Conservation (phyloP, 2,888 invertebrate genomes). For the Calameuta filiformis region DNA sequence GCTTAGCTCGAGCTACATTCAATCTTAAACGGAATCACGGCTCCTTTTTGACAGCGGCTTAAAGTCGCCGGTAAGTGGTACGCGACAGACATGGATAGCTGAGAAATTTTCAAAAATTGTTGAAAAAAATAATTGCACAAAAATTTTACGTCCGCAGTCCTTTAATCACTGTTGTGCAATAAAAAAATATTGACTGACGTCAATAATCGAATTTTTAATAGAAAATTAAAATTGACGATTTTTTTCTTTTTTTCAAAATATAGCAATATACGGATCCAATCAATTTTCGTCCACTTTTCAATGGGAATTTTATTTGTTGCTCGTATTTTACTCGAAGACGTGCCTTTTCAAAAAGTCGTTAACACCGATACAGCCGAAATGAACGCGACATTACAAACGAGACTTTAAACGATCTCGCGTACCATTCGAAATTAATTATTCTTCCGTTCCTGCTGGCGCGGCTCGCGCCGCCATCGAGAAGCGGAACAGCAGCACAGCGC, state of each 20-base stretch:
- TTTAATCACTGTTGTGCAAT: too few relatives aligned
- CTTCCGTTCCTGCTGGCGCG: slow-evolving; percentile 4
- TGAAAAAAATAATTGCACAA: too few relatives aligned
- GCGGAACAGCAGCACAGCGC: not conserved
- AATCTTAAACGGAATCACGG: not conserved
- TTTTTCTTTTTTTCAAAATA: too few relatives aligned
- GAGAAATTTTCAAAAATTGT: not conserved
- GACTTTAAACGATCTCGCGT: slow-evolving; percentile 31
- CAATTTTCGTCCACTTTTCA: not conserved
- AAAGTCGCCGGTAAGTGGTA: not conserved
- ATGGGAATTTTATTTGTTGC: not conserved
- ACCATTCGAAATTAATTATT: slow-evolving; percentile 19
- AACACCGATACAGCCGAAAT: slow-evolving; percentile 18
- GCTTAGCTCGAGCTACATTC: slow-evolving; percentile 33
- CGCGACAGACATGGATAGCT: not conserved
- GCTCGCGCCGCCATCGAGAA: not conserved
- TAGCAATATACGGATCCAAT: not conserved
- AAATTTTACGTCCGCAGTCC: too few relatives aligned
- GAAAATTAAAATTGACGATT: too few relatives aligned
- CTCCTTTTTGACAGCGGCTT: not conserved
- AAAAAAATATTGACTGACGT: too few relatives aligned
- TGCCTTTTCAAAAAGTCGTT: slow-evolving; percentile 33
- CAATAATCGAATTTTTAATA: too few relatives aligned
- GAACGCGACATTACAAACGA: slow-evolving; percentile 28
- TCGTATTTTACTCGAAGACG: not conserved